These are phyloP conservation scores for Halocynthia roretzi DNA, from an alignment of 23 tunicate genomes.

Conservation along the genomic window DNA sequence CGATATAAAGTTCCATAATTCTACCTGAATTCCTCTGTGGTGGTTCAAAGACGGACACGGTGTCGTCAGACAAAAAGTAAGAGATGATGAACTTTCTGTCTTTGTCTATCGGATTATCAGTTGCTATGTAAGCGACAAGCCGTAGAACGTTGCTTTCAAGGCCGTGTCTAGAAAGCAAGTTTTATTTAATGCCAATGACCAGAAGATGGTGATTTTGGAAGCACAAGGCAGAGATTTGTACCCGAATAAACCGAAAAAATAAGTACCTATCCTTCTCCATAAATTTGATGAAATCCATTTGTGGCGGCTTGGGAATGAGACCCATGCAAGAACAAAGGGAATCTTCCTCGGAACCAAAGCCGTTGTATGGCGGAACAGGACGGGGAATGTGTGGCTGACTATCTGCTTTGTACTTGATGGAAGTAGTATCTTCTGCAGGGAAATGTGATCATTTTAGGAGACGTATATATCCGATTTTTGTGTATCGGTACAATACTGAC, in stretches of 20 bases:
- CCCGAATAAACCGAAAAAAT: background rate
- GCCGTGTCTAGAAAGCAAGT: slow-evolving; percentile 55
- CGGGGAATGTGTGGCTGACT: slow-evolving; percentile 45
- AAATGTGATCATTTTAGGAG: slow-evolving; percentile 6
- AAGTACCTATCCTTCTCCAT: slow-evolving; percentile 92
- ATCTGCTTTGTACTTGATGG: slow-evolving; percentile 73
- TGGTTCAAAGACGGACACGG: slow-evolving; percentile 94
- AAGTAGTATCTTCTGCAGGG: slow-evolving; percentile 62
- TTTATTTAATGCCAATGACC: background rate
- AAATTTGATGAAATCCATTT: slow-evolving; percentile 96
- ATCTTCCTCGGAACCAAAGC: slow-evolving; percentile 97
- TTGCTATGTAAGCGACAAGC: slow-evolving; percentile 88
- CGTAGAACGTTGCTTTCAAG: slow-evolving; percentile 89
- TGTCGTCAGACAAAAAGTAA: slow-evolving; percentile 93
- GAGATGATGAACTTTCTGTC: slow-evolving; percentile 92
- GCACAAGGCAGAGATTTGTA: background rate
- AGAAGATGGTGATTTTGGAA: background rate
- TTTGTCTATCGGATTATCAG: slow-evolving; percentile 84
- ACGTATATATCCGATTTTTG: background rate
- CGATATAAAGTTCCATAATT: background rate
- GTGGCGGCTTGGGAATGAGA: slow-evolving; percentile 94
- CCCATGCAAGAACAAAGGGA: slow-evolving; percentile 91
- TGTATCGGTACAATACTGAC: slow-evolving; percentile 3
- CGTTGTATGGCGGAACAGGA: slow-evolving; percentile 94
- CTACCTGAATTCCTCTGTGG: slow-evolving; percentile 97